Conservation (phyloP, 2,888 invertebrate species). For the Ctenicera cuprea region DNA sequence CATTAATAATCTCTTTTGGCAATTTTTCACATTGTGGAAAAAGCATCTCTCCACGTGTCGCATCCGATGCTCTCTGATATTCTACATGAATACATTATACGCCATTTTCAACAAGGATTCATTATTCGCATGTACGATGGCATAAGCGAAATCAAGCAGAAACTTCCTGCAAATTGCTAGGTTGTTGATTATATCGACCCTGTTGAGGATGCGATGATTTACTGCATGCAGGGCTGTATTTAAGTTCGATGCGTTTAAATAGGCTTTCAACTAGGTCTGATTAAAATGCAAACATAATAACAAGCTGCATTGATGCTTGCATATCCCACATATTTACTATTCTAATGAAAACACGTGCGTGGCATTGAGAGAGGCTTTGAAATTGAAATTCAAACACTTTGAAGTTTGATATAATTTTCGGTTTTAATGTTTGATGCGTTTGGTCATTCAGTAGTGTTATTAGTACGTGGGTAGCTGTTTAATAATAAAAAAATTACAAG, state of each 20-base stretch:
- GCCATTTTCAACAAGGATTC: constrained; percentile 9
- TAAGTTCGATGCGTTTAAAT: constrained; percentile 39
- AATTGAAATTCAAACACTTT: not conserved
- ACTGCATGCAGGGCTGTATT: constrained; percentile 39
- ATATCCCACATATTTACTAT: constrained; percentile 16
- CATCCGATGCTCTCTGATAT: constrained; percentile 8
- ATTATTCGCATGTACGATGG: constrained; percentile 33
- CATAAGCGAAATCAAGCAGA: constrained; percentile 43
- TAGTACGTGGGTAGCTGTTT: too few relatives aligned
- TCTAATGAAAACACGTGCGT: constrained; percentile 30
- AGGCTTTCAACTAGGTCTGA: constrained; percentile 40
- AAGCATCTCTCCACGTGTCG: too few relatives aligned
- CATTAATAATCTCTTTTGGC: too few relatives aligned
- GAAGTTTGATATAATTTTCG: too few relatives aligned
- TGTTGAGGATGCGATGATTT: constrained; percentile 41
- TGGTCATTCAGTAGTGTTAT: too few relatives aligned
- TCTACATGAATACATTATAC: constrained; percentile 21
- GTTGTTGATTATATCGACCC: constrained; percentile 41
- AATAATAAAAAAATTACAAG: too few relatives aligned
- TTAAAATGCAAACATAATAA: constrained; percentile 51
- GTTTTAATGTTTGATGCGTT: too few relatives aligned
- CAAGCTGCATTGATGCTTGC: constrained; percentile 31
- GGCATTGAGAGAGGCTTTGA: not conserved
- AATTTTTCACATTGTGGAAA: too few relatives aligned
- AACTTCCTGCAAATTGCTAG: constrained; percentile 39